A percentile compares a stretch with the other conserved stretches of the same genome.
Evolutionary conservation across 30 jellyfish, hydroid and myxozoan species (phyloP).

Genomic region (Mastigias papua): DNA sequence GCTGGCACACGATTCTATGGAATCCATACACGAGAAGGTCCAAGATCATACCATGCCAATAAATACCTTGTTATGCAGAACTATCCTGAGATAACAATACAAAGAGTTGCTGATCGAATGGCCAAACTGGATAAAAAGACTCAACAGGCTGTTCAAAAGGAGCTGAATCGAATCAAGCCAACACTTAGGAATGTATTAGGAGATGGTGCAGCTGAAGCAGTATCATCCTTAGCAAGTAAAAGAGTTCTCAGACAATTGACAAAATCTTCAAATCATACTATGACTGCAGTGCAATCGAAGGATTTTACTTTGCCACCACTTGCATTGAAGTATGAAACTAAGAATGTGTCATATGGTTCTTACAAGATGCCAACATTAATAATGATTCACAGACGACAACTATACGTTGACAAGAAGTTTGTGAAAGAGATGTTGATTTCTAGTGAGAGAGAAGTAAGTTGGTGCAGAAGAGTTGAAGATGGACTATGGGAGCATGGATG

Average conservation of each 20-base stretch:
- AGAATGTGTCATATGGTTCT: not conserved
- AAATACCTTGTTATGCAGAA: constrained; percentile 44
- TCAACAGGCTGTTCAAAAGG: constrained; percentile 11
- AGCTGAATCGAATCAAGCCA: constrained; percentile 16
- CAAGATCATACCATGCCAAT: constrained; percentile 71
- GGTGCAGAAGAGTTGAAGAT: constrained; percentile 43
- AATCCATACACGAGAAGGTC: constrained; percentile 62
- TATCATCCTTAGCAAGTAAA: constrained; percentile 31
- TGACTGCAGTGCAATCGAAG: not conserved
- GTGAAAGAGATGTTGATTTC: not conserved
- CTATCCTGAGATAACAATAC: constrained; percentile 57
- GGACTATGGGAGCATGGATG: constrained; percentile 72
- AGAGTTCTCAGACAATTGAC: not conserved
- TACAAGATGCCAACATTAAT: constrained; percentile 48
- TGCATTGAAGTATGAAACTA: constrained; percentile 14
- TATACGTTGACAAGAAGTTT: constrained; percentile 23
- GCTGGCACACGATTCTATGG: constrained; percentile 58
- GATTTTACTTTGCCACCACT: constrained; percentile 28
- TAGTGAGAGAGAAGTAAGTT: constrained; percentile 8
- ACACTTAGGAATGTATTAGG: constrained; percentile 41
- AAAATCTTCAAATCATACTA: not conserved
- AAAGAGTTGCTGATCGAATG: constrained; percentile 48
- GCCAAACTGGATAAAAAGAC: not conserved
- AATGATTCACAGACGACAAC: constrained; percentile 40
- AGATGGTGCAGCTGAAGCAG: constrained; percentile 43